Conservation (phyloP, 2,888 invertebrate species). For the Acrobasis repandana region DNA sequence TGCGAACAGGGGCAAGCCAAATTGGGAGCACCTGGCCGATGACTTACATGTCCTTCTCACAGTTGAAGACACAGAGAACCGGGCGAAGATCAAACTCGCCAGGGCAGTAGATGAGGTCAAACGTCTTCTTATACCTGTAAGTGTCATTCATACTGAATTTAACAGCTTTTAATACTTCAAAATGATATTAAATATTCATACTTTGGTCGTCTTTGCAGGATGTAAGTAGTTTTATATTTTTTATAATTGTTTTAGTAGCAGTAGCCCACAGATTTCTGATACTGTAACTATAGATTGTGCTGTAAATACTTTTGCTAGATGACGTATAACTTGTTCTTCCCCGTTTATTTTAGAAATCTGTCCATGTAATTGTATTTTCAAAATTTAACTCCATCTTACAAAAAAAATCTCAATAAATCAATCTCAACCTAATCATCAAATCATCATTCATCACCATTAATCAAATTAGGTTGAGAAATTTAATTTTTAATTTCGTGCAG, state of each 20-base stretch:
- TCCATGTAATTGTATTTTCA: too few relatives aligned
- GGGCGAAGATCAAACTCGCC: slow-evolving; percentile 96
- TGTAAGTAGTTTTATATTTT: neutral
- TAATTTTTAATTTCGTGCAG: too few relatives aligned
- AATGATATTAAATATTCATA: neutral
- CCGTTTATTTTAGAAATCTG: too few relatives aligned
- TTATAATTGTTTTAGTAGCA: neutral
- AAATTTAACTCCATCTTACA: too few relatives aligned
- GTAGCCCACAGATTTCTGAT: too few relatives aligned
- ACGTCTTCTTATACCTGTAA: slow-evolving; percentile 98
- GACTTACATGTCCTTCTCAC: slow-evolving; percentile 99
- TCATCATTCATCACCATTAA: too few relatives aligned
- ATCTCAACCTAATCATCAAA: too few relatives aligned
- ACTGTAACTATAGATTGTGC: too few relatives aligned
- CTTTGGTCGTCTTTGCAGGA: neutral
- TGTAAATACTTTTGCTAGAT: too few relatives aligned
- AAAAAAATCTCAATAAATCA: too few relatives aligned
- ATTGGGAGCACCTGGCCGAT: slow-evolving; percentile 99
- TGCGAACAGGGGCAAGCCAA: slow-evolving; percentile 99
- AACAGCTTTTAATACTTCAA: neutral
- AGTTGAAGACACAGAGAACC: slow-evolving; percentile 98
- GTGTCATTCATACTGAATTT: slow-evolving; percentile 48
- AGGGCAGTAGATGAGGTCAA: slow-evolving; percentile 99
- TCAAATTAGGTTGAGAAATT: too few relatives aligned
- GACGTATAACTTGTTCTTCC: too few relatives aligned